Percentiles rank a stretch among this genome's conserved stretches.
Conservation (phyloP, 2,888 invertebrate genomes). For the Chymomyza fuscimana region DNA sequence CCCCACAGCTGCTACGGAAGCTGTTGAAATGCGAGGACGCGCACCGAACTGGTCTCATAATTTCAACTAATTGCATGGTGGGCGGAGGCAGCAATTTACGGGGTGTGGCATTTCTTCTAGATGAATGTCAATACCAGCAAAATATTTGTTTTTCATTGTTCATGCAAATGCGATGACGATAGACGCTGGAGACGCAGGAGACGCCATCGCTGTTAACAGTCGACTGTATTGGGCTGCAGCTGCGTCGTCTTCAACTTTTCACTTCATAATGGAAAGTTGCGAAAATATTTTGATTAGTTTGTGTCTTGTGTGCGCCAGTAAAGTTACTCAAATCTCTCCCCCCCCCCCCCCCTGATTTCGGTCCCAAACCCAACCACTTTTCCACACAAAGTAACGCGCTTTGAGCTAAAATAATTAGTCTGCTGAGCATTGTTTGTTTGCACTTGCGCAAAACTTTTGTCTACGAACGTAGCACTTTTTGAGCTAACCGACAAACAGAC, state of each 20-base stretch:
- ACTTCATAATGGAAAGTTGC: slow-evolving; percentile 75
- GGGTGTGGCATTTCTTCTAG: slow-evolving; percentile 23
- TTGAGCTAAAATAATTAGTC: slow-evolving; percentile 70
- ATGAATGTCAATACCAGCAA: slow-evolving; percentile 73
- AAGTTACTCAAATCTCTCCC: slow-evolving; percentile 1
- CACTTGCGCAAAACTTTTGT: slow-evolving; percentile 60
- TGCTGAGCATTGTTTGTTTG: slow-evolving; percentile 72
- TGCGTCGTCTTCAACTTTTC: slow-evolving; percentile 69
- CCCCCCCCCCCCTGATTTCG: neutral
- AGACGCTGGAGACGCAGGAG: slow-evolving; percentile 14
- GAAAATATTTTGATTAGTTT: slow-evolving; percentile 74
- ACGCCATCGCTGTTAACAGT: neutral
- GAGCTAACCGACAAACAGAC: neutral
- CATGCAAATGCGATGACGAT: slow-evolving; percentile 65
- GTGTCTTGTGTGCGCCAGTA: slow-evolving; percentile 38
- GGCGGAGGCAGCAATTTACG: neutral
- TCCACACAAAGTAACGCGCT: slow-evolving; percentile 1
- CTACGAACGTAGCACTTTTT: slow-evolving; percentile 59
- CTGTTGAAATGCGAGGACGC: slow-evolving; percentile 63
- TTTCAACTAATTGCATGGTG: slow-evolving; percentile 68
- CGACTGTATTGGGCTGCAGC: slow-evolving; percentile 1
- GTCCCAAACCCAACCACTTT: neutral
- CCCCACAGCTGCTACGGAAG: slow-evolving; percentile 18
- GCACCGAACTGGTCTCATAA: slow-evolving; percentile 47
- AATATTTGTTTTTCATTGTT: slow-evolving; percentile 74